Evolutionary conservation across 2,797 vertebrate species (phyloP), one percentile per base, ranked within the genome.

Genomic region (Hafferia zeledoni): DNA sequence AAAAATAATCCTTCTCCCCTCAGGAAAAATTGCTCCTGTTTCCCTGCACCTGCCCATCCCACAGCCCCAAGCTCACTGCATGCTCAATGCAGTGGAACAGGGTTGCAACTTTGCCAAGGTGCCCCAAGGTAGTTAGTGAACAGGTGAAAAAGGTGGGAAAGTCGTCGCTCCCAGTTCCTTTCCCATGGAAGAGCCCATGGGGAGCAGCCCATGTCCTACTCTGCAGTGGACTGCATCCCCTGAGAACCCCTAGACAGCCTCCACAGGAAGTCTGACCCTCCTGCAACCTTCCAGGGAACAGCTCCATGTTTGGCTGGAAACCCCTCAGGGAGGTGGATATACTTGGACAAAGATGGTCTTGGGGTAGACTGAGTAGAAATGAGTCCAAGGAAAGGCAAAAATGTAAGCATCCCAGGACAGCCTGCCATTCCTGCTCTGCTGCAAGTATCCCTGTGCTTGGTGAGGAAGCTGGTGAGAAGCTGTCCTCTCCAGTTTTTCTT

Each of bases 401-500:
- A 5, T 7, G 11, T 17, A 83, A 46, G 30, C 18, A 11, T 4
- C 13, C 17, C 56, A 60, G 76, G 55, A 50, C 9, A 60, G 20
- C 17, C 77, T n/a, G 18, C 52, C 37, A 52, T 16, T 67, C 20
- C 30, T 49, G 50, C 19, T 39, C 13, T 50, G 33, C 43, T 55
- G 27, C 8, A 20, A 89, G 47, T 53, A 68, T n/a, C 17, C 17
- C 35, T 7, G 1, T 2, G 6, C 28, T 44, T 46, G 20, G 39
- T 49, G 64, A 43, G 60, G n/a, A 90, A 79, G 28, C 64, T 80
- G 75, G 52, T 2, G 7, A 61, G 47, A 31, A 81, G 47, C 47
- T 47, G 31, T 22, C 39, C 9, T 65, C 55, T 72, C 43, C 2
- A 11, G 69, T 86, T 94, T 94, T 72, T 92, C 55, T 85, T 94